A percentile compares a stretch with the other conserved stretches of the same genome.
Evolutionary conservation across 2,888 invertebrate species (phyloP).

Genomic region (Eledona agricola): DNA sequence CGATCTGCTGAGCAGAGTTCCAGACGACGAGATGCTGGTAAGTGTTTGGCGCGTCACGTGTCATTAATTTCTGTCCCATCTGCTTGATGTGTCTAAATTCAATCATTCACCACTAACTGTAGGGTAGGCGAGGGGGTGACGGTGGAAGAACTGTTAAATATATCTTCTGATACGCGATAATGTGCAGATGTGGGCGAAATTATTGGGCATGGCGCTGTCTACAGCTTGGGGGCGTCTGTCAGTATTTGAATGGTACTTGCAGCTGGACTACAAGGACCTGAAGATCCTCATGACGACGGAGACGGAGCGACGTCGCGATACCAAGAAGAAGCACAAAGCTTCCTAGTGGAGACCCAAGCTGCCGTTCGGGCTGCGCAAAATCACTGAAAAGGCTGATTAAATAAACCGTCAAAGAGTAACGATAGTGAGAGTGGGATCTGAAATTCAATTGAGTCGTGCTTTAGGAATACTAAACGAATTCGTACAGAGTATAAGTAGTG

Average conservation of each 20-base stretch:
- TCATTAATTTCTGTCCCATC: conserved; percentile 42
- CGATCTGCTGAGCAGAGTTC: conserved; percentile 93
- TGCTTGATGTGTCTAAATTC: conserved; percentile 23
- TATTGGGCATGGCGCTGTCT: conserved; percentile 56
- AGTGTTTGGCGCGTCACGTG: conserved; percentile 57
- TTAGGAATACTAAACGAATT: conserved; percentile 28
- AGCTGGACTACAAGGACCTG: conserved; percentile 76
- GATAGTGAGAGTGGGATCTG: conserved; percentile 30
- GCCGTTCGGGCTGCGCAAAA: conserved; percentile 50
- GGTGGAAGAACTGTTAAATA: conserved; percentile 1
- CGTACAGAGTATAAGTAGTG: conserved; percentile 14
- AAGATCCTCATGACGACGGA: conserved; percentile 70
- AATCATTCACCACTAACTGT: conserved; percentile 13
- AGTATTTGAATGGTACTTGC: conserved; percentile 61
- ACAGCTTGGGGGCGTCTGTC: conserved; percentile 56
- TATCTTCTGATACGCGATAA: conserved; percentile 1
- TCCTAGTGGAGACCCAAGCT: conserved; percentile 65
- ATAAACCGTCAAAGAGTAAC: conserved; percentile 6
- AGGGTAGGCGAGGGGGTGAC: conserved; percentile 8
- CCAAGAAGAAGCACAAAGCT: conserved; percentile 75
- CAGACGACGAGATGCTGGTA: conserved; percentile 92
- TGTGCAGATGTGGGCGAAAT: conserved; percentile 58
- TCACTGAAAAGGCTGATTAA: conserved; percentile 54
- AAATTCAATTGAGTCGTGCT: conserved; percentile 21
- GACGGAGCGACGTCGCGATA: conserved; percentile 68